Base-by-base conservation (phyloP, 1,140 invertebrate genomes). In the Tetragnatha versicolor region DNA sequence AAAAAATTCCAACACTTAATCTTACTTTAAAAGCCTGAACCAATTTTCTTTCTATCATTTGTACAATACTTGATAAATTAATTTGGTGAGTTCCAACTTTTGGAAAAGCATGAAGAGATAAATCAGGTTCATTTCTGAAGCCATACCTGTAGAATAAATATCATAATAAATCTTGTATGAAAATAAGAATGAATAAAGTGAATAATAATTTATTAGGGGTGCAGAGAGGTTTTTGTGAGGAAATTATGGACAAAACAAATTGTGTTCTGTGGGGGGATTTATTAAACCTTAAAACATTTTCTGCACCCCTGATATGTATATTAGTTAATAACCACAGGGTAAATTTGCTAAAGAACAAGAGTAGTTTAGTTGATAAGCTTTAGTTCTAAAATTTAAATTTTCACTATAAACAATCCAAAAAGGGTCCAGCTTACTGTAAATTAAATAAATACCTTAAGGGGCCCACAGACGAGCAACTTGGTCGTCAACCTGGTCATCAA, bases 21-120 rank as follows among this genome's bases (percentile, higher is more conserved):
- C 77, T 82, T 82, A 87, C 87, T 84, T 88, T 86, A 81, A 89
- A 89, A 68, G 88, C 88, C 81, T 91, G 89, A 47, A 91, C 89
- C 63, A 98, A 86, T 85, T 95, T 96, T 81, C 93, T 93, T 85
- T 97, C 93, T 81, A 97, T 96, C 90, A 93, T 95, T 83, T 93
- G 94, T 37, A 93, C 93, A 42, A 97, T 90, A 82, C 94, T 92
- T 3, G 89, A 89, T 83, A 95, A 91, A 80, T 92, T 93, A 9
- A 97, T 90, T 33, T 92, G 90, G 58, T 92, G 89, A 75, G 95
- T 93, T 39, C 95, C 96, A n/a, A 97, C 89, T 68, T 93, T 92
- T 0, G 95, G 95, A 83, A 92, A 91, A 6, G 94, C 94, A 33
- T 90, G 91, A 35, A 98, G 86, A 82, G 88, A 89, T 14, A 97